Percentiles rank a stretch among this genome's conserved stretches.
These are phyloP conservation scores for Enteromius anoplus DNA, from an alignment of 2,797 vertebrate species.

Conservation along the genomic window DNA sequence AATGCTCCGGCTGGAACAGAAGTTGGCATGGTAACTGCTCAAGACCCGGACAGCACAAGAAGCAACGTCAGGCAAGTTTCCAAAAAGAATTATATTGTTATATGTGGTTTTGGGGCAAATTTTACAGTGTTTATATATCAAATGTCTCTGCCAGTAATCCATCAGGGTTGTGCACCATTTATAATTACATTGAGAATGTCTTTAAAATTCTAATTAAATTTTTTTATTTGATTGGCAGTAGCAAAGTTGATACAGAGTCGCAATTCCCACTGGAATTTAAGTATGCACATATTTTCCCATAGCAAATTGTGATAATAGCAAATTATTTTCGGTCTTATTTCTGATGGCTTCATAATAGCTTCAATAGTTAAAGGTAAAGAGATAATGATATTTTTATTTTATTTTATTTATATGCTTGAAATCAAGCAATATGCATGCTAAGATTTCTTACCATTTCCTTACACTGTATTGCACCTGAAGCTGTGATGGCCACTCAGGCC, in stretches of 20 bases:
- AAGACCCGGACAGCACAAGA: slow-evolving; percentile 88
- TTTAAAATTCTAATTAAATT: not conserved
- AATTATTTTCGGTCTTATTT: no score
- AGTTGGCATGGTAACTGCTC: slow-evolving; percentile 85
- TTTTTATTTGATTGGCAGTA: not conserved
- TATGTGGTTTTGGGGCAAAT: not conserved
- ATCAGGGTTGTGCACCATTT: not conserved
- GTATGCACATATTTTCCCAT: not conserved
- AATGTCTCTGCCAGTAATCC: not conserved
- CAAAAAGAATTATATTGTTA: not conserved
- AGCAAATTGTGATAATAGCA: not conserved
- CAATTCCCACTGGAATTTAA: not conserved
- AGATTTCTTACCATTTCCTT: no score
- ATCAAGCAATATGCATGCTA: not conserved
- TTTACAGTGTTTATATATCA: not conserved
- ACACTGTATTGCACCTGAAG: not conserved
- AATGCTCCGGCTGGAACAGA: slow-evolving; percentile 82
- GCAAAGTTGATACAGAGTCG: not conserved
- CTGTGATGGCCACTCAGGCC: not conserved
- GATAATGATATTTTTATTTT: not conserved
- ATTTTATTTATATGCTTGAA: not conserved
- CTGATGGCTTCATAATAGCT: not conserved
- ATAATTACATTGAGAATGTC: not conserved
- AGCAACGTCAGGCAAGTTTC: slow-evolving; percentile 83
- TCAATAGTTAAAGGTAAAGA: not conserved